phyloP scores from a whole-genome alignment of 2,113 vertebrate genomes.

The Philantomba maxwellii region DNA sequence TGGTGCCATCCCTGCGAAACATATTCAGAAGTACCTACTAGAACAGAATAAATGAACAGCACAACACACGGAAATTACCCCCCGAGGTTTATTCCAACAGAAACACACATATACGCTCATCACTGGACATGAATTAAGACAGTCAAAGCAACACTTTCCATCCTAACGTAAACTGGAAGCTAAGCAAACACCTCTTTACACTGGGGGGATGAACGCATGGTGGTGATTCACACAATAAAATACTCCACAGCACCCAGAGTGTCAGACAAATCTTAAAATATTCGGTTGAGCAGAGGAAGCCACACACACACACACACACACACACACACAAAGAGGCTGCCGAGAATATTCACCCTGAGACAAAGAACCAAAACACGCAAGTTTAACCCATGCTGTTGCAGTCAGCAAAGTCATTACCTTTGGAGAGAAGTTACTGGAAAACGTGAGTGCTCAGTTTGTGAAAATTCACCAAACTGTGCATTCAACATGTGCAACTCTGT shows the following conservation, averaged over 20 bases:
- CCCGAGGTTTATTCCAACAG: background rate
- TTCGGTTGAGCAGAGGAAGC: background rate
- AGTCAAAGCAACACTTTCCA: background rate
- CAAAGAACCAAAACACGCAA: background rate
- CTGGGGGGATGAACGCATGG: rapidly evolving
- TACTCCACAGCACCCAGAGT: background rate
- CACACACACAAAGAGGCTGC: background rate
- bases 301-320: too few relatives aligned
- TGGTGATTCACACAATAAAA: background rate
- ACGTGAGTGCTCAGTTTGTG: background rate
- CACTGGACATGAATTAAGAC: background rate
- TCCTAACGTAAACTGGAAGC: background rate
- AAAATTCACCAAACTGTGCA: background rate
- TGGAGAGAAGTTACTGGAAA: background rate
- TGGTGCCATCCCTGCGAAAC: background rate
- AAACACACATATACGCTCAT: rapidly evolving
- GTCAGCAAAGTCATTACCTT: background rate
- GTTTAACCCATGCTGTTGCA: background rate
- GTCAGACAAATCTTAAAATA: background rate
- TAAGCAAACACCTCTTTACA: background rate
- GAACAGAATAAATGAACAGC: rapidly evolving
- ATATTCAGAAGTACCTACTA: background rate
- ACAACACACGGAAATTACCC: rapidly evolving
- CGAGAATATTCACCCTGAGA: too few relatives aligned
- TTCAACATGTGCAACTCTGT: background rate